Conservation (phyloP, 2,797 vertebrate species). For the Lemur catta region DNA sequence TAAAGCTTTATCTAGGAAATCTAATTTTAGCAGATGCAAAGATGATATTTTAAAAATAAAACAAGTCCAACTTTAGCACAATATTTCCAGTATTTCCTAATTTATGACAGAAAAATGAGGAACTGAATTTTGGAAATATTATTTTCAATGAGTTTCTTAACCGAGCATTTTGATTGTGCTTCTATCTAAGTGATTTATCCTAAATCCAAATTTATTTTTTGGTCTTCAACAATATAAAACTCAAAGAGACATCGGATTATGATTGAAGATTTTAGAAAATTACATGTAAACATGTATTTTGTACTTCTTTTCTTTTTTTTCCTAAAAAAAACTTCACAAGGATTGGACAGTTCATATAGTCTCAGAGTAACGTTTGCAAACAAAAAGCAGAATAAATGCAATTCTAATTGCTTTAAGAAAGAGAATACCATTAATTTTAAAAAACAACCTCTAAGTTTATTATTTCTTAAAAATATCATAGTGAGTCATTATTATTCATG, state of each 20-base stretch:
- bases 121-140: neutral
- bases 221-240: neutral
- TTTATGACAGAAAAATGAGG: neutral
- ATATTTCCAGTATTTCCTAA: neutral
- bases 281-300: neutral
- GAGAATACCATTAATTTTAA: neutral
- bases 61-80: neutral
- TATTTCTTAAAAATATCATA: neutral
- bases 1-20: neutral
- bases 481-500: neutral
- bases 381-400: neutral
- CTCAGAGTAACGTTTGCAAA: neutral
- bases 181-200: neutral
- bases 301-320: neutral
- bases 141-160: neutral
- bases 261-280: conserved; percentile 41
- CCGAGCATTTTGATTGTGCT: neutral
- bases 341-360: neutral
- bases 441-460: neutral
- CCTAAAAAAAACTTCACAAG: neutral
- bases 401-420: neutral
- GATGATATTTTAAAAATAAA: neutral
- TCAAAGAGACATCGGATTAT: neutral
- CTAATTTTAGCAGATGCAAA: neutral
- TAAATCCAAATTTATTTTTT: neutral